Evolutionary conservation across 2,888 invertebrate genomes (phyloP).

Genomic region (Gastracanthus pulcherrimus): DNA sequence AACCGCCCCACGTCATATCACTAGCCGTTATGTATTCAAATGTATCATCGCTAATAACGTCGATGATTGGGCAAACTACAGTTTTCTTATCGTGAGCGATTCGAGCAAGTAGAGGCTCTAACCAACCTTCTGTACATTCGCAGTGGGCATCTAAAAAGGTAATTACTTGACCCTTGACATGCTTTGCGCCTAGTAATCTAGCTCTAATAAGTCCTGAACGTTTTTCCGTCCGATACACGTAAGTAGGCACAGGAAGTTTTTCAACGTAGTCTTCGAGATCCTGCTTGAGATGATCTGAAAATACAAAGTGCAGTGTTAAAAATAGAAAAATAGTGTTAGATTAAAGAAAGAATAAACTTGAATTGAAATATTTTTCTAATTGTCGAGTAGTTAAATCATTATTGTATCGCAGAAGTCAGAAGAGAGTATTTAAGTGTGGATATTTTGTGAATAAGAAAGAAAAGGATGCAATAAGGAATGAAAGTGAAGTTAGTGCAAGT

Average conservation of each 20-base stretch:
- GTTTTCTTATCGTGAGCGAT: constrained; percentile 95
- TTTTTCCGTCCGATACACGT: constrained; percentile 92
- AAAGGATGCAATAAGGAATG: not conserved
- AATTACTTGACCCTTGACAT: constrained; percentile 93
- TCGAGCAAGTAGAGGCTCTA: constrained; percentile 94
- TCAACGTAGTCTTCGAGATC: constrained; percentile 94
- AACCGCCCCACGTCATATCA: constrained; percentile 99
- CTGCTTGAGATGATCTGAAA: constrained; percentile 90
- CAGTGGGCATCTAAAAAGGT: constrained; percentile 99
- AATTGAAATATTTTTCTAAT: too few species aligned
- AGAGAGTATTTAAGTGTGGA: not conserved
- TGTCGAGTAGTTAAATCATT: not conserved
- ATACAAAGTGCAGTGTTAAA: constrained; percentile 9
- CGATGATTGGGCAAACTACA: constrained; percentile 98
- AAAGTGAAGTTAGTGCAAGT: constrained; percentile 49
- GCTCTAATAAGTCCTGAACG: constrained; percentile 98
- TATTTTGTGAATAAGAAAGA: not conserved
- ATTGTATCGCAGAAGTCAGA: not conserved
- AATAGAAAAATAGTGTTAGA: constrained; percentile 4
- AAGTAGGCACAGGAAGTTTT: constrained; percentile 90
- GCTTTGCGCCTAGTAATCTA: constrained; percentile 94
- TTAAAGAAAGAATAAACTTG: constrained; percentile 14
- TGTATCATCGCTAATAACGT: constrained; percentile 98
- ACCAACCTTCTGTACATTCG: constrained; percentile 99
- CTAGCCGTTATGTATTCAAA: constrained; percentile 99